Evolutionary conservation across 2,113 vertebrate species (phyloP).

Genomic region (Phylloscopus trochilus): DNA sequence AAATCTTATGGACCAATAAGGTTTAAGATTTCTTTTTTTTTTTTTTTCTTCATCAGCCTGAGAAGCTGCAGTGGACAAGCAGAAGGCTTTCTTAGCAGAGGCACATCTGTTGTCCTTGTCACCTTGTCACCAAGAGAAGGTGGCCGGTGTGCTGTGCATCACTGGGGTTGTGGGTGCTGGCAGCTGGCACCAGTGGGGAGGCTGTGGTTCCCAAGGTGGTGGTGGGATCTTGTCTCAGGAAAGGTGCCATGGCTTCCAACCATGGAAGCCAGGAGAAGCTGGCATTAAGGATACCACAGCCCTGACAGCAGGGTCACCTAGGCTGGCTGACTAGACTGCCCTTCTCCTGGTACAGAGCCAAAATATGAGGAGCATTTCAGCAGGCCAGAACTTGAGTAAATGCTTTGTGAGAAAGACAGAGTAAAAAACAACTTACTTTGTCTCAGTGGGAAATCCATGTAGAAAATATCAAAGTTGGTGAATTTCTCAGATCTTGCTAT

Average conservation of each 20-base stretch:
- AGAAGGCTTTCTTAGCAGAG: neutral
- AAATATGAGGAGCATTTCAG: neutral
- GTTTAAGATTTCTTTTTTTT: neutral
- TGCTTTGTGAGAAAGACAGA: neutral
- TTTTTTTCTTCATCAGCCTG: neutral
- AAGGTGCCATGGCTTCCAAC: neutral
- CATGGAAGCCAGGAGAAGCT: neutral
- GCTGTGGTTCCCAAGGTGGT: neutral
- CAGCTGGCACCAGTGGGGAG: accelerated
- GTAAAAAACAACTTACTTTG: slow-evolving; percentile 68
- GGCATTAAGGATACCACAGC: neutral
- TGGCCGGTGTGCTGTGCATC: neutral
- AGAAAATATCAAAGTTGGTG: slow-evolving; percentile 69
- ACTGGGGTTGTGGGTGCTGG: accelerated
- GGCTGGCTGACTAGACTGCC: neutral
- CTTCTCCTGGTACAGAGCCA: neutral
- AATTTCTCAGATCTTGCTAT: slow-evolving; percentile 69
- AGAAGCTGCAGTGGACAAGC: neutral
- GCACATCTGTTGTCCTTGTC: neutral
- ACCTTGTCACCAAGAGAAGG: neutral
- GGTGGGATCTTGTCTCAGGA: neutral
- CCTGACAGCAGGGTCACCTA: neutral
- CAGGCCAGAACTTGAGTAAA: neutral
- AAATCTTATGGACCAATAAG: accelerated
- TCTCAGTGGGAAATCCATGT: slow-evolving; percentile 71